Evolutionary conservation across 2,113 vertebrate species (phyloP), one percentile per base, ranked within the genome.

Genomic region (Cynopterus brachyotis): DNA sequence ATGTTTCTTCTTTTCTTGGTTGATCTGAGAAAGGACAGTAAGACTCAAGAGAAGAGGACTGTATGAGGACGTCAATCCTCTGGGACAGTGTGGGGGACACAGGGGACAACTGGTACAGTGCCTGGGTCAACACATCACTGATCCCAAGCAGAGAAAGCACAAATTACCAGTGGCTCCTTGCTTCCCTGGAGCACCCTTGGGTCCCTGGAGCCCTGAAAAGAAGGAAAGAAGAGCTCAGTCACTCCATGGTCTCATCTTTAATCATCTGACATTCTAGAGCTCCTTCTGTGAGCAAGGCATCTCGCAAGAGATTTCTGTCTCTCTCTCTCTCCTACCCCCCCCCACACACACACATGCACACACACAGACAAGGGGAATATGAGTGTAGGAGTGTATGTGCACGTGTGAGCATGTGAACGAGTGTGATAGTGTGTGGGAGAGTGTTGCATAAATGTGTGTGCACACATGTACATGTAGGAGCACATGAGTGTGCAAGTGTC

Each of bases 131-230:
- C 1, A 7, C 26, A 19, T n/a, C n/a, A 9, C 1, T 16, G 15
- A 28, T 17, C 35, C 67, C 42, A 35, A 9, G 53, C 55, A 95
- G 55, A 40, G 40, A 26, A 42, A 45, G 35, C 32, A 6, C 11
- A 8, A 45, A 30, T 92, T 97, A 97, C 96, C 97, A 22, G 50
- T 1, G 6, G 42, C 73, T 95, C 96, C 96, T 60, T 8, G 95
- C 26, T 83, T 72, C 19, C 97, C 97, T 5, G 83, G 91, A 4
- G 11, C 0, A 2, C 96, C 96, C 2, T 16, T 80, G 16, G 57
- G 57, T 96, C 97, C 96, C 55, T 90, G 96, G 69, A 87, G 87
- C 15, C 96, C 96, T 97, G 67, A 5, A 32, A 57, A 32, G 67
- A 67, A 15, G 70, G 37, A 84, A 80, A 60, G 40, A 35, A n/a